A percentile compares a stretch with the other conserved stretches of the same genome.
Conservation (phyloP, 2,113 vertebrate genomes). For the Petaurus breviceps region DNA sequence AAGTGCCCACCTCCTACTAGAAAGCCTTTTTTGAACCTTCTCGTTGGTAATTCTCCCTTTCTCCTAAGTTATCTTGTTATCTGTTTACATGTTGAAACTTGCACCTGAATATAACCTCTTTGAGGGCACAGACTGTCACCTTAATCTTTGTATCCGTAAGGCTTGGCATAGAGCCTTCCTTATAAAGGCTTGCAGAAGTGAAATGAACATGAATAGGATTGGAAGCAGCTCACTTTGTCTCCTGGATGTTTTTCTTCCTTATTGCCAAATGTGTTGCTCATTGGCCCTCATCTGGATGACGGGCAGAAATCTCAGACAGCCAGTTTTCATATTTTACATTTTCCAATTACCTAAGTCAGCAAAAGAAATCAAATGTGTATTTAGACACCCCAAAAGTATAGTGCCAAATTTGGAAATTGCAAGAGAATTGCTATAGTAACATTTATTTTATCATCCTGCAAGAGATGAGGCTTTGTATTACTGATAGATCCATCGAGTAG, state of each 20-base stretch:
- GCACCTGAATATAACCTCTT: not conserved
- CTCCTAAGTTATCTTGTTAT: not conserved
- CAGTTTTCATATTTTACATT: slow-evolving; percentile 49
- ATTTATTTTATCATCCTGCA: not conserved
- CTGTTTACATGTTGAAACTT: not conserved
- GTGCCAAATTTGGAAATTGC: slow-evolving; percentile 13
- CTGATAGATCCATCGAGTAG: slow-evolving; percentile 11
- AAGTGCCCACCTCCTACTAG: not conserved
- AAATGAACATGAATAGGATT: not conserved
- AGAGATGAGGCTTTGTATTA: slow-evolving; percentile 44
- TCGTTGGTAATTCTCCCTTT: not conserved
- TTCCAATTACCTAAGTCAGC: slow-evolving; percentile 35
- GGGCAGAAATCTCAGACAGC: not conserved
- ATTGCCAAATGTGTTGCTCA: not conserved
- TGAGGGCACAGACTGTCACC: not conserved
- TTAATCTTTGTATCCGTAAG: not conserved
- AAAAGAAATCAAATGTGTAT: not conserved
- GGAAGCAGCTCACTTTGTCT: not conserved
- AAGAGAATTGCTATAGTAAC: not conserved
- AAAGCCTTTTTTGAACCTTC: not conserved
- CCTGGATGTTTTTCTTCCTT: not conserved
- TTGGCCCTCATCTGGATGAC: not conserved
- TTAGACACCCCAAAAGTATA: slow-evolving; percentile 43
- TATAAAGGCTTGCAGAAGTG: not conserved
- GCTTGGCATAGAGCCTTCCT: not conserved